A percentile compares a stretch with the other conserved stretches of the same genome.
phyloP scores from a whole-genome alignment of 2,888 invertebrate species.

The Lithophane leautieri region DNA sequence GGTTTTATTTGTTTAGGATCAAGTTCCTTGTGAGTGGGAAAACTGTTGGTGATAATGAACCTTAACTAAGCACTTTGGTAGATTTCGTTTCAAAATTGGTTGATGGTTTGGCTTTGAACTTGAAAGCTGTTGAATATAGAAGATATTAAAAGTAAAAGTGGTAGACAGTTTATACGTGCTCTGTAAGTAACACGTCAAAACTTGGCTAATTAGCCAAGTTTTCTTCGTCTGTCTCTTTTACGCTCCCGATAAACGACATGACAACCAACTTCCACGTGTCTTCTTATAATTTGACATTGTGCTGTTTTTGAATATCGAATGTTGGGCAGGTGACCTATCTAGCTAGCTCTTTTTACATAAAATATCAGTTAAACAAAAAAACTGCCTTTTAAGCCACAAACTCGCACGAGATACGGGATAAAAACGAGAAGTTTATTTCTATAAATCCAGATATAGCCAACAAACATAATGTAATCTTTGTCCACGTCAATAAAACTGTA shows the following conservation, averaged over 20 bases:
- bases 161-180: too few relatives aligned
- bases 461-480: not conserved
- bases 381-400: not conserved
- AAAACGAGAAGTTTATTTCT: not conserved
- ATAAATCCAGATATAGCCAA: not conserved
- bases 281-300: too few relatives aligned
- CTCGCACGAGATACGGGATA: not conserved
- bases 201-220: too few relatives aligned
- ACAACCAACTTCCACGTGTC: too few relatives aligned
- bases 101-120: not conserved
- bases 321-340: too few relatives aligned
- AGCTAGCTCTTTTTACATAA: too few relatives aligned
- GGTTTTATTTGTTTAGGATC: constrained; percentile 43
- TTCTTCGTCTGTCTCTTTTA: too few relatives aligned
- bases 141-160: too few relatives aligned
- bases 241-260: too few relatives aligned
- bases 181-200: too few relatives aligned
- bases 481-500: constrained; percentile 16
- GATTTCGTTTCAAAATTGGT: not conserved
- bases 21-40: constrained; percentile 11
- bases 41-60: constrained; percentile 9
- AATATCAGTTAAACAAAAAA: not conserved
- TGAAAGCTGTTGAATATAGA: not conserved
- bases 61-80: not conserved
- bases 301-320: too few relatives aligned